Evolutionary conservation across 2,888 invertebrate genomes (phyloP).

Genomic region (Zele albiditarsus): DNA sequence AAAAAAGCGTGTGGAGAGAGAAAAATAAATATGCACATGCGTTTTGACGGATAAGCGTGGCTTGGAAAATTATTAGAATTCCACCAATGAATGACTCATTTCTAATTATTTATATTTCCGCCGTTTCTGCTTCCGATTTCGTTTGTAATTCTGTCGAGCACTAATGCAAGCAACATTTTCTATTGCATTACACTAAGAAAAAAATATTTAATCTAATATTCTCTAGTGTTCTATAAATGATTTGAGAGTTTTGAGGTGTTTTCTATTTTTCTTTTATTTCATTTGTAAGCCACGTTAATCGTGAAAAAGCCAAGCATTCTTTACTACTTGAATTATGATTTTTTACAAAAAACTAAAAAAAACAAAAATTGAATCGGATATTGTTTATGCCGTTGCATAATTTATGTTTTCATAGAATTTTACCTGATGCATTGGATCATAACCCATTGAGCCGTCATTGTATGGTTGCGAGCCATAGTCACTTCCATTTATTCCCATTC

Average conservation of each 20-base stretch:
- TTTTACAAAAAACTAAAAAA: background rate
- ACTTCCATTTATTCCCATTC: constrained; percentile 93
- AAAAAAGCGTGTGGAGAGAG: constrained; percentile 50
- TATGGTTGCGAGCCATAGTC: constrained; percentile 87
- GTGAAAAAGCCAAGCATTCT: background rate
- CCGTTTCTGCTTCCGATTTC: background rate
- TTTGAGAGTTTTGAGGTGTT: background rate
- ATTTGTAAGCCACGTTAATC: constrained; percentile 10
- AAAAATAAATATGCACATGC: constrained; percentile 58
- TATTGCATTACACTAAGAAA: background rate
- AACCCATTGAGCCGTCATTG: constrained; percentile 92
- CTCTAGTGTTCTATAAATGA: background rate
- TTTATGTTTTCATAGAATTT: constrained; percentile 47
- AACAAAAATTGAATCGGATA: background rate
- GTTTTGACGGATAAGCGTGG: constrained; percentile 53
- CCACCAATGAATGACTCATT: background rate
- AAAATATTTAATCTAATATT: background rate
- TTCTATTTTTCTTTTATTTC: background rate
- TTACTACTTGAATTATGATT: background rate
- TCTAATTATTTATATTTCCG: background rate
- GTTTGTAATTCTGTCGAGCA: background rate
- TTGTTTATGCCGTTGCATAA: background rate
- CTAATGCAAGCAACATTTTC: background rate
- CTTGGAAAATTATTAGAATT: constrained; percentile 48
- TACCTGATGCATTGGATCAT: constrained; percentile 94